Evolutionary conservation across 2,888 invertebrate species (phyloP).

Genomic region (Phalera bucephala): DNA sequence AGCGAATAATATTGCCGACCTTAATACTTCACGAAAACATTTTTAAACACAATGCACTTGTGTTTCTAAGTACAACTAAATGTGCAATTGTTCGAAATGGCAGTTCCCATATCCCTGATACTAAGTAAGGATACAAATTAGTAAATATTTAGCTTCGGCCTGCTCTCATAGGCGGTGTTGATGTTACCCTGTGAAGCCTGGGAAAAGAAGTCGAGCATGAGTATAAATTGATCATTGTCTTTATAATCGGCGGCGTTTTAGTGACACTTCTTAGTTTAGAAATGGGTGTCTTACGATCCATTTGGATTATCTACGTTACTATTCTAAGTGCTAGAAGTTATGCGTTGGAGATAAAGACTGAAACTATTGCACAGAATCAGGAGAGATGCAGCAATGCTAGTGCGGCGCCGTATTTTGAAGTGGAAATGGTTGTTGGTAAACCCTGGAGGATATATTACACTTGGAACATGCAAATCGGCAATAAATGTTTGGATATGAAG

Average conservation of each 20-base stretch:
- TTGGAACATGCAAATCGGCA: slow-evolving; percentile 55
- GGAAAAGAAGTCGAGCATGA: slow-evolving; percentile 1
- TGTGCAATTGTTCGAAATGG: no score
- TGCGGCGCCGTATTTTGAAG: slow-evolving; percentile 54
- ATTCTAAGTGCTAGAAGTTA: no score
- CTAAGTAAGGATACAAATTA: background rate
- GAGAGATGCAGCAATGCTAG: slow-evolving; percentile 41
- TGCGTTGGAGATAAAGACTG: slow-evolving; percentile 6
- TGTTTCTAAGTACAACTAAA: no score
- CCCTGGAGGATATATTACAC: slow-evolving; percentile 62
- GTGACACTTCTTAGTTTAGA: background rate
- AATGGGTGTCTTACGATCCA: slow-evolving; percentile 11
- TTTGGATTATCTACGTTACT: slow-evolving; percentile 8
- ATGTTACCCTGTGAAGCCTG: background rate
- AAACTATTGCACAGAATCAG: slow-evolving; percentile 17
- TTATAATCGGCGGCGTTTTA: slow-evolving; percentile 1
- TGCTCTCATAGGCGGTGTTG: background rate
- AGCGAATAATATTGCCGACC: no score
- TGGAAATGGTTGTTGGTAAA: slow-evolving; percentile 48
- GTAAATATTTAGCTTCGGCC: background rate
- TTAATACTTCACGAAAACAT: no score
- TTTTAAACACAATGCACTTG: no score
- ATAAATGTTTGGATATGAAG: slow-evolving; percentile 53
- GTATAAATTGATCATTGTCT: slow-evolving; percentile 1
- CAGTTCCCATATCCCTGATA: background rate